A percentile compares a stretch with the other conserved stretches of the same genome.
Evolutionary conservation across 2,888 invertebrate genomes (phyloP).

Genomic region (Flabesymbios commensalis): DNA sequence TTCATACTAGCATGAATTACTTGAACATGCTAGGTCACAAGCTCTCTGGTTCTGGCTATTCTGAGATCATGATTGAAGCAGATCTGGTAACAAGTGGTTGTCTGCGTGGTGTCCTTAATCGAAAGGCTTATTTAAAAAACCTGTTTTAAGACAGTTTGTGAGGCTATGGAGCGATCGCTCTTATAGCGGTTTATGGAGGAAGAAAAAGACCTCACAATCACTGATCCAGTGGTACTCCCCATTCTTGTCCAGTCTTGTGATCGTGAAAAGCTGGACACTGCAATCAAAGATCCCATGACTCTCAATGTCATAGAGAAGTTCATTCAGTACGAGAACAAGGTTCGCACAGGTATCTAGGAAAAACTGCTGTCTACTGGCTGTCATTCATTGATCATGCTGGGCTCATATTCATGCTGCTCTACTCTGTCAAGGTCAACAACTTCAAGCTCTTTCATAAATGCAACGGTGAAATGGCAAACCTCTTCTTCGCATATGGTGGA

Average conservation of each 20-base stretch:
- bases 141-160: slow-evolving; percentile 29
- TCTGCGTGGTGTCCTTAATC: slow-evolving; percentile 27
- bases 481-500: background rate
- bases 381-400: no score
- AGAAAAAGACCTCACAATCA: no score
- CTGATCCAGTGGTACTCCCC: no score
- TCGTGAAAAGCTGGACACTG: background rate
- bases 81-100: slow-evolving; percentile 26
- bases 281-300: no score
- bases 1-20: slow-evolving; percentile 20
- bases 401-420: no score
- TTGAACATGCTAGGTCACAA: slow-evolving; percentile 27
- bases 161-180: slow-evolving; percentile 27
- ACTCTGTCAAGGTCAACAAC: no score
- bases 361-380: no score
- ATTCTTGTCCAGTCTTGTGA: background rate
- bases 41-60: slow-evolving; percentile 24
- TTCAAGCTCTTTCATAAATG: slow-evolving; percentile 1
- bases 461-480: background rate
- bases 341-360: background rate
- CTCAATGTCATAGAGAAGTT: no score
- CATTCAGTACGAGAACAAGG: background rate
- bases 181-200: no score
- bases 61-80: slow-evolving; percentile 26
- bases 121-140: slow-evolving; percentile 31